phyloP scores from a whole-genome alignment of 2,888 invertebrate genomes.

The Callyntrura guangdongensis region DNA sequence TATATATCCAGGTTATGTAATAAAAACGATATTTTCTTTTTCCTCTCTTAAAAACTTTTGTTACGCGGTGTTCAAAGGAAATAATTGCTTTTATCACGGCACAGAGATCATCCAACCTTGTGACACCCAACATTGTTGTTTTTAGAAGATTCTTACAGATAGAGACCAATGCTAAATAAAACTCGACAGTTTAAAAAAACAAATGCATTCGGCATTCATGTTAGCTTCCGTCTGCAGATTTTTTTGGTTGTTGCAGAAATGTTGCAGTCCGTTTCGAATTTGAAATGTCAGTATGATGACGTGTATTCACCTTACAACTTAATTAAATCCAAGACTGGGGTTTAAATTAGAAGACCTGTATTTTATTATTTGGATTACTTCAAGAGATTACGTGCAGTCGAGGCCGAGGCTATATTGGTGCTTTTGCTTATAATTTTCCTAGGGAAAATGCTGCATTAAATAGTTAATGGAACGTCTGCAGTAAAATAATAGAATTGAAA shows the following conservation, averaged over 20 bases:
- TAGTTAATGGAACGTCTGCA: too few species aligned
- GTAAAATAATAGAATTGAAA: background rate
- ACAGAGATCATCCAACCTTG: constrained; percentile 69
- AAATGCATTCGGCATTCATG: background rate
- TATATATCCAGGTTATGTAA: background rate
- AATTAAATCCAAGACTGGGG: background rate
- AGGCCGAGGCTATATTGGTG: too few species aligned
- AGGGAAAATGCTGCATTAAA: too few species aligned
- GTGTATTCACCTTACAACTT: background rate
- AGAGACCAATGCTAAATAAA: background rate
- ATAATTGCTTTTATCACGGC: constrained; percentile 75
- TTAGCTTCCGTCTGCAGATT: background rate
- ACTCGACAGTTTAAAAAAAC: background rate
- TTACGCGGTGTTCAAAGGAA: constrained; percentile 11
- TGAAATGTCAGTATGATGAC: background rate
- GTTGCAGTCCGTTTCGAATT: background rate
- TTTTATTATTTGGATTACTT: background rate
- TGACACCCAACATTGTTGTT: constrained; percentile 7
- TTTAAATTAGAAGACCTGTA: background rate
- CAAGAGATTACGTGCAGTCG: too few species aligned
- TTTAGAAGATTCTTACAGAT: background rate
- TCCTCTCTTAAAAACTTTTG: background rate
- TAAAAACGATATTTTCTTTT: background rate
- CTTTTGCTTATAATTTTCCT: too few species aligned
- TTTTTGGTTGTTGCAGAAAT: background rate